Evolutionary conservation across 1,140 invertebrate species (phyloP).

Genomic region (Helicoverpa armigera): DNA sequence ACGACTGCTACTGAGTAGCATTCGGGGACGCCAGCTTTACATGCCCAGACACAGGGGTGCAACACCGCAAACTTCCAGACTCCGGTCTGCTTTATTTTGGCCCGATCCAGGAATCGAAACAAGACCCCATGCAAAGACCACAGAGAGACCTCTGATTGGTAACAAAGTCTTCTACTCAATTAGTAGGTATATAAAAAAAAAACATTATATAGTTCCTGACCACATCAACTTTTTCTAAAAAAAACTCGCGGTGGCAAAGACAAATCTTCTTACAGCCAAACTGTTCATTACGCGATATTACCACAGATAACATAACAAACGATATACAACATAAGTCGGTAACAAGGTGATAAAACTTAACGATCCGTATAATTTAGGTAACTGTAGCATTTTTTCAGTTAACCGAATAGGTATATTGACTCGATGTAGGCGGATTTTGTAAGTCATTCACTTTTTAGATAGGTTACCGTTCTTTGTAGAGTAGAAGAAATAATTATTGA

Average conservation of each 20-base stretch:
- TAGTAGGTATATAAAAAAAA: background rate
- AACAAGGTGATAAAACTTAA: constrained; percentile 37
- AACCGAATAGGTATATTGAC: constrained; percentile 7
- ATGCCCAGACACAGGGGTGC: too few relatives aligned
- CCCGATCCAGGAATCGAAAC: too few relatives aligned
- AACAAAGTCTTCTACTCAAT: too few relatives aligned
- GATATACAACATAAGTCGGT: constrained; percentile 7
- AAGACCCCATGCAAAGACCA: too few relatives aligned
- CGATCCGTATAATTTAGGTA: constrained; percentile 23
- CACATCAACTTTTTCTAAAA: background rate
- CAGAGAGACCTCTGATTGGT: too few relatives aligned
- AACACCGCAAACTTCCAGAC: too few relatives aligned
- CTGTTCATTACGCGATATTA: constrained; percentile 29
- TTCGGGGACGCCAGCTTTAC: too few relatives aligned
- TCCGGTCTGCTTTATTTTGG: too few relatives aligned
- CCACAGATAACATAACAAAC: constrained; percentile 32
- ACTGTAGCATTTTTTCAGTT: constrained; percentile 27
- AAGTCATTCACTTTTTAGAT: background rate
- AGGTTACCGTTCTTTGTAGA: too few relatives aligned
- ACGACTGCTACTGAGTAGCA: too few relatives aligned
- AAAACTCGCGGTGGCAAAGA: background rate
- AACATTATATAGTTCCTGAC: background rate
- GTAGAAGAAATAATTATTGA: too few relatives aligned
- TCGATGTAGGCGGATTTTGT: background rate
- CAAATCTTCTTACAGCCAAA: background rate